These are phyloP conservation scores for Podarcis cretensis DNA, from an alignment of 2,113 vertebrate species.

Conservation along the genomic window DNA sequence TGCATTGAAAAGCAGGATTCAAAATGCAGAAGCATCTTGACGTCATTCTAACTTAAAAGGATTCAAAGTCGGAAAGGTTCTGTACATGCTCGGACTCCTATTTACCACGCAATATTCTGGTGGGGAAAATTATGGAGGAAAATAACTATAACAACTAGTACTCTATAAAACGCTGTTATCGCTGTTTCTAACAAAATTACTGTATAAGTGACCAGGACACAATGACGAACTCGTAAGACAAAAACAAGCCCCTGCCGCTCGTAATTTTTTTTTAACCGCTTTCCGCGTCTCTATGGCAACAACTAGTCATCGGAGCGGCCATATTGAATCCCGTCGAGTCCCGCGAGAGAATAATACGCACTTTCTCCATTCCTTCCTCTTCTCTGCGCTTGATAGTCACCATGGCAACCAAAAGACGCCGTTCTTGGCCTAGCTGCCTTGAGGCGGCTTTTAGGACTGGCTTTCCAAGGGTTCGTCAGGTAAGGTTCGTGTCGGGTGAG, in stretches of 20 bases:
- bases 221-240: no score
- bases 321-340: background rate
- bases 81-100: background rate
- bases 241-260: no score
- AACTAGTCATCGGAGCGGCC: background rate
- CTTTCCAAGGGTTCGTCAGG: background rate
- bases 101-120: background rate
- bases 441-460: background rate
- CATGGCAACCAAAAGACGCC: background rate
- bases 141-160: no score
- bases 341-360: background rate
- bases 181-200: no score
- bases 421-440: background rate
- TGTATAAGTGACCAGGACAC: no score
- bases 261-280: no score
- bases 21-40: no score
- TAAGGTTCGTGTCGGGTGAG: background rate
- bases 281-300: background rate
- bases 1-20: no score
- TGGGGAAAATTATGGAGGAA: background rate
- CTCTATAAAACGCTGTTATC: no score
- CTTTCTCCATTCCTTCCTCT: background rate
- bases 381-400: fast-evolving
- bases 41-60: no score
- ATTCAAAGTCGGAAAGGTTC: background rate